Conservation (phyloP, 2,113 vertebrate genomes). For the Saguinus imperator region DNA sequence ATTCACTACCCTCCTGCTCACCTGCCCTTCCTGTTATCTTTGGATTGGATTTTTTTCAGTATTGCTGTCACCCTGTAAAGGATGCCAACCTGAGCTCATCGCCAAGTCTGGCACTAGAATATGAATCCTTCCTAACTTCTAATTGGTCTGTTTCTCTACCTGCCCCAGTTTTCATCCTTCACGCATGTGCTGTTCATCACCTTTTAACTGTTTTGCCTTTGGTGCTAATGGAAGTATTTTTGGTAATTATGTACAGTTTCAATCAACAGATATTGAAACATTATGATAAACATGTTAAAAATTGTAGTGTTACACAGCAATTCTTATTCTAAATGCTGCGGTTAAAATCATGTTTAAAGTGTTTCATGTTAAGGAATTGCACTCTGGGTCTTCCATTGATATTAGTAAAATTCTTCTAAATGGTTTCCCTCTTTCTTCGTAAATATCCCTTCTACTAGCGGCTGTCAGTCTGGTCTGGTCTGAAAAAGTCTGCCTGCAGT, state of each 20-base stretch:
- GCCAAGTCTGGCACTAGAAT: neutral
- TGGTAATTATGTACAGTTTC: no score
- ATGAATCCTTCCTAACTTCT: neutral
- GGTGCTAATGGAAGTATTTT: neutral
- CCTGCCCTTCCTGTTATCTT: slow-evolving; percentile 29
- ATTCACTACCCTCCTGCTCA: neutral
- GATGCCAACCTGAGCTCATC: neutral
- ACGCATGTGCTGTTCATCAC: neutral
- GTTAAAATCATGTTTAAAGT: no score
- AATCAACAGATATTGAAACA: no score
- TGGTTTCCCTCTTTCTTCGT: neutral
- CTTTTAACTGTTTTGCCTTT: neutral
- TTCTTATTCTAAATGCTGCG: no score
- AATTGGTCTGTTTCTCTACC: neutral
- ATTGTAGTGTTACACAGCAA: no score
- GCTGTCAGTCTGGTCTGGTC: neutral
- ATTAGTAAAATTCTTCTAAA: neutral
- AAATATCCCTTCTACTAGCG: neutral
- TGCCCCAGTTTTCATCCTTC: neutral
- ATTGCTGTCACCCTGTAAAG: slow-evolving; percentile 4
- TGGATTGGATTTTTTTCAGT: neutral
- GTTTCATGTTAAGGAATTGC: neutral
- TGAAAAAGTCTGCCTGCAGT: neutral
- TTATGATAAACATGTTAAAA: no score
- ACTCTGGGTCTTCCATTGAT: neutral